Percentiles rank a stretch among this genome's conserved stretches.
These are phyloP conservation scores for Pogonus chalceus DNA, from an alignment of 1,140 invertebrate species.

Conservation along the genomic window DNA sequence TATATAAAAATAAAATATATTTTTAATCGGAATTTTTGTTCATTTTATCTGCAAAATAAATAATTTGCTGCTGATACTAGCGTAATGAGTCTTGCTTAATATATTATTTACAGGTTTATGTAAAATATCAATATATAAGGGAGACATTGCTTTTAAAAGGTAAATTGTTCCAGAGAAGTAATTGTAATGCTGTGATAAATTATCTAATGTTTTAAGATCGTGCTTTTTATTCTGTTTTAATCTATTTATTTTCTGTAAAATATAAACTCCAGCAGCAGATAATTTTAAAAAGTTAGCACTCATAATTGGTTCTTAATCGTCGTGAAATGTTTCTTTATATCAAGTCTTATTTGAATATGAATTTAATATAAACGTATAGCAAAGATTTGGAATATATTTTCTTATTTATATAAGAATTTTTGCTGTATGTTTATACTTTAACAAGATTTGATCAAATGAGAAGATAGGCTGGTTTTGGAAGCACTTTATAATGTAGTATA, in stretches of 20 bases:
- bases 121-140: not conserved
- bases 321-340: not conserved
- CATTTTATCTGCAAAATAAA: too few species aligned
- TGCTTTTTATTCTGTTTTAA: too few species aligned
- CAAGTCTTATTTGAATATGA: not conserved
- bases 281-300: not conserved
- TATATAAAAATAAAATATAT: too few species aligned
- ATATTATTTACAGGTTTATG: not conserved
- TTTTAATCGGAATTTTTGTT: too few species aligned
- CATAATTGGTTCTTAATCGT: not conserved
- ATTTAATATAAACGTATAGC: slow-evolving; percentile 1
- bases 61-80: too few species aligned
- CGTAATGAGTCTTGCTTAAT: too few species aligned
- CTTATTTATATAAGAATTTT: not conserved
- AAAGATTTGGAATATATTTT: not conserved
- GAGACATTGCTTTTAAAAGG: not conserved
- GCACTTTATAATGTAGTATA: slow-evolving; percentile 6
- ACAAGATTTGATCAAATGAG: not conserved
- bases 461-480: slow-evolving; percentile 1
- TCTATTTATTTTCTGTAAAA: not conserved
- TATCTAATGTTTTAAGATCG: too few species aligned
- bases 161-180: not conserved
- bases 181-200: too few species aligned
- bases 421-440: slow-evolving; percentile 1
- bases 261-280: not conserved